Percentiles rank a stretch among this genome's conserved stretches.
phyloP scores from a whole-genome alignment of 1,140 invertebrate genomes.

The Seison nebaliae region DNA sequence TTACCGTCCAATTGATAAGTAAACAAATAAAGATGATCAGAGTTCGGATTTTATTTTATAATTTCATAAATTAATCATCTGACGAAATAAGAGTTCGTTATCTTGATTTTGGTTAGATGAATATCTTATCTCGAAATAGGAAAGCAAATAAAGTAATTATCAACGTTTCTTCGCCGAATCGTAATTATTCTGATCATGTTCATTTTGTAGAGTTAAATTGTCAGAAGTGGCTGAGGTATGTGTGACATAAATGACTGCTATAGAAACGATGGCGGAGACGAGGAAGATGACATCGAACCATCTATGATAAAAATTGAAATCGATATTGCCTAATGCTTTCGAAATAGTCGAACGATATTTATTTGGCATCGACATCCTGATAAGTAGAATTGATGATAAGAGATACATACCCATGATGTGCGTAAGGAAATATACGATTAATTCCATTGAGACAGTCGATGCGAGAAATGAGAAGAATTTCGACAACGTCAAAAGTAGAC shows the following conservation, averaged over 20 bases:
- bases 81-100: too few relatives aligned
- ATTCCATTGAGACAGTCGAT: slow-evolving; percentile 95
- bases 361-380: slow-evolving; percentile 97
- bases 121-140: too few relatives aligned
- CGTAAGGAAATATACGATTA: slow-evolving; percentile 73
- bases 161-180: too few relatives aligned
- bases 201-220: too few relatives aligned
- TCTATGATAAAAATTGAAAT: slow-evolving; percentile 97
- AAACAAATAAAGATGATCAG: too few relatives aligned
- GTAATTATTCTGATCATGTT: too few relatives aligned
- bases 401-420: slow-evolving; percentile 99
- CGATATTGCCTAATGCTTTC: slow-evolving; percentile 78
- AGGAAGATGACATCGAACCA: slow-evolving; percentile 99
- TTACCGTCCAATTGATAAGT: too few relatives aligned
- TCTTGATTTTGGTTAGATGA: too few relatives aligned
- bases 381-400: slow-evolving; percentile 77
- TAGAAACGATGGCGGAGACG: slow-evolving; percentile 74
- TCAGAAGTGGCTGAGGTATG: too few relatives aligned
- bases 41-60: too few relatives aligned
- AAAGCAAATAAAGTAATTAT: too few relatives aligned
- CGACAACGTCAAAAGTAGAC: slow-evolving; percentile 75
- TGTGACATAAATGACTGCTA: slow-evolving; percentile 72
- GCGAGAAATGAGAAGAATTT: slow-evolving; percentile 90
- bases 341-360: slow-evolving; percentile 86
- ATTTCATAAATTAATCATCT: too few relatives aligned